Evolutionary conservation across 2,797 vertebrate species (phyloP), one percentile per base, ranked within the genome.

Genomic region (Tenualosa ilisha): DNA sequence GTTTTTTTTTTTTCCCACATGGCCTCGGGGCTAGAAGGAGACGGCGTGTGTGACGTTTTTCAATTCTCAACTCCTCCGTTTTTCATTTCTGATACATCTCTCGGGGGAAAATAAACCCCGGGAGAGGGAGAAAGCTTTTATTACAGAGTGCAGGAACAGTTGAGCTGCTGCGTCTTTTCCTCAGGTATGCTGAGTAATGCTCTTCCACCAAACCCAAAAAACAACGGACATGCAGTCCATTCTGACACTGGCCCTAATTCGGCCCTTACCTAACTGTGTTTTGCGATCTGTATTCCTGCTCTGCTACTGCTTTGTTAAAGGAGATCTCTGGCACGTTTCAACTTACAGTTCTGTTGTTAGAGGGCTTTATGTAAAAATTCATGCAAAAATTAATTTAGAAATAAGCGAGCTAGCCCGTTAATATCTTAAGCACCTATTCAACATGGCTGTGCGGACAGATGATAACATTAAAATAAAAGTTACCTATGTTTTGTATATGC

Each of bases 161-260:
- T 63, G 59, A 63, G 59, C 59, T 63, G 59, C n/a, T n/a, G 59
- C 22, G 59, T 63, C 59, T 63, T 63, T 24, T 63, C 59, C 59
- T 63, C 59, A 63, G 59, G 59, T 63, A 63, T 24, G n/a, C 59
- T 24, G 59, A 24, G 59, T 61, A 61, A 61, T 63, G 59, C 59
- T 24, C n/a, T 63, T 63, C 8, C n/a, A 24, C 59, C n/a, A n/a
- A 6, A n/a, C n/a, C 22, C 59, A 2, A n/a, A 61, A 22, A 61
- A n/a, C 22, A 63, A 63, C 8, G 59, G 59, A 63, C 59, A 63
- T 6, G n/a, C 59, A 63, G n/a, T 63, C 54, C 54, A 5, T 56
- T 20, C n/a, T 24, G 59, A 24, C 0, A n/a, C n/a, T 9, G 59
- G 59, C n/a, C 59, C 6, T 63, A 2, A 63, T 24, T 6, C n/a